phyloP scores from a whole-genome alignment of 1,140 invertebrate genomes.

The Drosophila punjabiensis region DNA sequence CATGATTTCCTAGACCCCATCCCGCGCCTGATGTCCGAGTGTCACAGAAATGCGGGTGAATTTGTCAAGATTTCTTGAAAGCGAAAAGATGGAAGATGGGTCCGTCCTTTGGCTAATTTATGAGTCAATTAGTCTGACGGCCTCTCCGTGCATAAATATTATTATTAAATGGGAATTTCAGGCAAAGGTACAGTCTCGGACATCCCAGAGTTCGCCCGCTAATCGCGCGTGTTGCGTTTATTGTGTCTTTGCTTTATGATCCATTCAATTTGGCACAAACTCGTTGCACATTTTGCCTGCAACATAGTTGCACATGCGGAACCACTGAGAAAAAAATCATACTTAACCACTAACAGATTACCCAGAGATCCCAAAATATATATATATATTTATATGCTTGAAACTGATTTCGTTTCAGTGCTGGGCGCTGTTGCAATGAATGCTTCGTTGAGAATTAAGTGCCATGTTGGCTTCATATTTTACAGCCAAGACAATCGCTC shows the following conservation, averaged over 20 bases:
- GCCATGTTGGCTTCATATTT: slow-evolving; percentile 54
- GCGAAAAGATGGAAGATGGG: slow-evolving; percentile 14
- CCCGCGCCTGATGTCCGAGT: slow-evolving; percentile 66
- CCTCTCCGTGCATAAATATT: slow-evolving; percentile 66
- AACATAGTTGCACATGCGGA: slow-evolving; percentile 33
- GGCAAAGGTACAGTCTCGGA: slow-evolving; percentile 22
- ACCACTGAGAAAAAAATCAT: slow-evolving; percentile 27
- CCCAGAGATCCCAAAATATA: background rate
- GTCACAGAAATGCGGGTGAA: slow-evolving; percentile 80
- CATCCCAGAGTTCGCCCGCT: slow-evolving; percentile 38
- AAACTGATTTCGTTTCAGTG: slow-evolving; percentile 15
- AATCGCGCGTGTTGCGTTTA: slow-evolving; percentile 66
- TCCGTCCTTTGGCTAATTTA: slow-evolving; percentile 65
- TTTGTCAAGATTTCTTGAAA: slow-evolving; percentile 68
- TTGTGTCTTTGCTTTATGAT: slow-evolving; percentile 79
- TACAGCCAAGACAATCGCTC: slow-evolving; percentile 46
- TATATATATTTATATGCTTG: background rate
- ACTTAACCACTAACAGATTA: slow-evolving; percentile 1
- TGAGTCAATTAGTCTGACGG: slow-evolving; percentile 78
- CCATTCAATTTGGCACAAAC: slow-evolving; percentile 64
- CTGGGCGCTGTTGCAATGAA: slow-evolving; percentile 58
- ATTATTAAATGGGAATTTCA: slow-evolving; percentile 57
- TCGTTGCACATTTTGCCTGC: slow-evolving; percentile 7
- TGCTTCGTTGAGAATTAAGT: slow-evolving; percentile 71
- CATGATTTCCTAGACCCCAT: slow-evolving; percentile 38